Evolutionary conservation across 2,797 vertebrate species (phyloP).

Genomic region (Ambastaia sidthimunki): DNA sequence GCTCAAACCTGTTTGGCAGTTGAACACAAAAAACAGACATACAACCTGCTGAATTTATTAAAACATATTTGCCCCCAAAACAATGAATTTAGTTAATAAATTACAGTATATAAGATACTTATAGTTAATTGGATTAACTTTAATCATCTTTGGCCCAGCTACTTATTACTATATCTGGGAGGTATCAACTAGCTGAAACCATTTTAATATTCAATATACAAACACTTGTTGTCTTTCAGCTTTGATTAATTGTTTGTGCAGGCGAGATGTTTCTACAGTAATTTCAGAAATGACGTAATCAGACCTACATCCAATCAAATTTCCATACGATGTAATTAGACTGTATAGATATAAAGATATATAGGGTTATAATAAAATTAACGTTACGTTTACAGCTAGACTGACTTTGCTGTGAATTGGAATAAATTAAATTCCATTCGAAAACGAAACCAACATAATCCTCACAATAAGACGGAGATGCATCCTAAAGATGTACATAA

Average conservation of each 20-base stretch:
- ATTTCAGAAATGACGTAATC: conserved; percentile 11
- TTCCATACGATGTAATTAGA: neutral
- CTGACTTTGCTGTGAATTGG: conserved; percentile 11
- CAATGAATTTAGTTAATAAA: conserved; percentile 31
- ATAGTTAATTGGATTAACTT: conserved; percentile 17
- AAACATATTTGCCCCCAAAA: conserved; percentile 25
- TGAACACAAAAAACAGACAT: conserved; percentile 22
- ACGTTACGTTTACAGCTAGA: conserved; percentile 26
- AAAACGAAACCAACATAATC: conserved; percentile 51
- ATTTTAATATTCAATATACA: conserved; percentile 3
- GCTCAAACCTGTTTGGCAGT: conserved; percentile 30
- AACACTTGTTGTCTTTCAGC: neutral
- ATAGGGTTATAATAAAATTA: conserved; percentile 1
- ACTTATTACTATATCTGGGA: conserved; percentile 24
- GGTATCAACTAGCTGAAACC: conserved; percentile 12
- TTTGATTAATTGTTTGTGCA: neutral
- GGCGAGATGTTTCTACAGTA: conserved; percentile 1
- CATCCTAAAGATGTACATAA: neutral
- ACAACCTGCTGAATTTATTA: conserved; percentile 1
- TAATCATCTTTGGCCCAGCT: conserved; percentile 56
- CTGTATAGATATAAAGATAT: too few relatives aligned
- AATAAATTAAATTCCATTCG: conserved; percentile 45
- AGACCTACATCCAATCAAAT: conserved; percentile 3
- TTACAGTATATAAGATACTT: conserved; percentile 9
- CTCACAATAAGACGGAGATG: conserved; percentile 28